Conservation (phyloP, 2,797 vertebrate genomes). For the Falco rusticolus region DNA sequence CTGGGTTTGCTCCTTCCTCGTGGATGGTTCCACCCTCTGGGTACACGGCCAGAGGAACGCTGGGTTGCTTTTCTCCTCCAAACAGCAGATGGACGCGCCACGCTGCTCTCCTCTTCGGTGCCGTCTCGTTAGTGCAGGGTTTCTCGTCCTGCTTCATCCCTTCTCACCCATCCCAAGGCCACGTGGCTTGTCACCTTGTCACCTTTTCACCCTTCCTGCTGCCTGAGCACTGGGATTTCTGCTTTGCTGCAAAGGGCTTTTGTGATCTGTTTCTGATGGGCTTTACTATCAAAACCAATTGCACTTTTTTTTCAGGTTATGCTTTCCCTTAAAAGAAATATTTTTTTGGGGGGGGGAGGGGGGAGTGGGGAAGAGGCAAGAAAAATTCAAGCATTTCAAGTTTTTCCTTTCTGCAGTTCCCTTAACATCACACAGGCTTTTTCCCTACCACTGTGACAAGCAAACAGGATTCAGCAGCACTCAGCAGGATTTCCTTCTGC, state of each 20-base stretch:
- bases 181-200: rapidly evolving
- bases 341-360: no score
- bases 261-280: background rate
- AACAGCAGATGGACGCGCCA: background rate
- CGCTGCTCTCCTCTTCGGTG: background rate
- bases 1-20: background rate
- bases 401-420: background rate
- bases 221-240: background rate
- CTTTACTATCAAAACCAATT: background rate
- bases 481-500: background rate
- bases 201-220: background rate
- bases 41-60: background rate
- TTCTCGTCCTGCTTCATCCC: background rate
- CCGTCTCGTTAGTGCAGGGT: rapidly evolving
- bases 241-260: background rate
- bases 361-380: background rate
- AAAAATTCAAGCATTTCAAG: background rate
- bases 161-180: background rate
- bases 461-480: background rate
- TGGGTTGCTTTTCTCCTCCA: background rate
- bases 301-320: background rate
- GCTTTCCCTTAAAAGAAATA: background rate
- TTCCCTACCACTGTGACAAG: background rate
- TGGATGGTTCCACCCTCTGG: background rate
- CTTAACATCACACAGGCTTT: background rate